These are phyloP conservation scores for Hemiscyllium ocellatum DNA, from an alignment of 2,113 vertebrate genomes.

Conservation along the genomic window DNA sequence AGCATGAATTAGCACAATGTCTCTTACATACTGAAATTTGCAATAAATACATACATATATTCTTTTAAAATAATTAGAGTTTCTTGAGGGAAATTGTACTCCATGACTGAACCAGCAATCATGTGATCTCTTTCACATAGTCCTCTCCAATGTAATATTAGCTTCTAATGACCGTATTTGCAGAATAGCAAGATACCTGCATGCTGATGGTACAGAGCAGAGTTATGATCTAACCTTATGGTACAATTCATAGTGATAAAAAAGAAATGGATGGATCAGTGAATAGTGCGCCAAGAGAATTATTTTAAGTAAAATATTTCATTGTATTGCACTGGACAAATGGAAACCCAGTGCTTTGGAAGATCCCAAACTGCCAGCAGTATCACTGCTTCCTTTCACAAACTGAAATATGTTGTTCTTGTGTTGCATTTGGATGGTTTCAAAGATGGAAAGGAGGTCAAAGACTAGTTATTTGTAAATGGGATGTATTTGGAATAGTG, in stretches of 20 bases:
- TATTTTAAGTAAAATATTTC: neutral
- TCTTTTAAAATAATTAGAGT: neutral
- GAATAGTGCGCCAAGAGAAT: neutral
- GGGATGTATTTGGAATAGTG: neutral
- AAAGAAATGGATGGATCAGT: neutral
- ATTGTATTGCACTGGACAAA: neutral
- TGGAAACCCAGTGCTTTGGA: neutral
- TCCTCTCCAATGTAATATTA: neutral
- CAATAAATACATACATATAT: neutral
- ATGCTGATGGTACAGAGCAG: neutral
- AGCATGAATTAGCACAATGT: neutral
- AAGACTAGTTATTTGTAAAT: neutral
- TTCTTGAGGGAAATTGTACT: neutral
- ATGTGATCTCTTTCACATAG: neutral
- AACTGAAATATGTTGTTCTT: neutral
- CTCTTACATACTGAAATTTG: neutral
- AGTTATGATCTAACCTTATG: neutral
- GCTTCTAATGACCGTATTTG: neutral
- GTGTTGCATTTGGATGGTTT: neutral
- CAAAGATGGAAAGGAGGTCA: neutral
- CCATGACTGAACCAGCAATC: neutral
- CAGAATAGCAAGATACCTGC: conserved; percentile 5
- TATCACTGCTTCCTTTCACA: neutral
- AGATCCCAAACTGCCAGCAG: neutral
- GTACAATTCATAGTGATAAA: neutral